Evolutionary conservation across 2,113 vertebrate species (phyloP).

Genomic region (Oncorhynchus clarkii): DNA sequence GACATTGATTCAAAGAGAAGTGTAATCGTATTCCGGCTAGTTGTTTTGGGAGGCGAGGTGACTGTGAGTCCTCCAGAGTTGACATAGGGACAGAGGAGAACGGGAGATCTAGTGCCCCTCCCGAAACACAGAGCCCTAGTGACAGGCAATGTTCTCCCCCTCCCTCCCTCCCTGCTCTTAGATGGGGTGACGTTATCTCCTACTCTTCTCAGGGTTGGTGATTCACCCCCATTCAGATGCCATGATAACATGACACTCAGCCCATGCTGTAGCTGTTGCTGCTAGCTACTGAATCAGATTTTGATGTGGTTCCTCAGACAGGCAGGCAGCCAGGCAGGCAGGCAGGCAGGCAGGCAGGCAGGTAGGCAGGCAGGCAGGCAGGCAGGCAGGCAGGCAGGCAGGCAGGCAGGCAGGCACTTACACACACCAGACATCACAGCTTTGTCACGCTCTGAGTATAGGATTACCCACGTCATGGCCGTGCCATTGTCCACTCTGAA

Average conservation of each 20-base stretch:
- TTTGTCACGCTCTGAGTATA: background rate
- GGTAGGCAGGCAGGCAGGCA: conserved; percentile 1
- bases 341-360: background rate
- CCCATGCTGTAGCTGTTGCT: no score
- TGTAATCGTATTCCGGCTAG: background rate
- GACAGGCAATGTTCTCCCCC: background rate
- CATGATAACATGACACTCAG: no score
- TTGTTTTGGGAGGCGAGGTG: background rate
- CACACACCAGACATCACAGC: background rate
- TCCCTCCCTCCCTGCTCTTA: no score
- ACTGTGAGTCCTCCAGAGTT: background rate
- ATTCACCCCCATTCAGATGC: no score
- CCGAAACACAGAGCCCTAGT: background rate
- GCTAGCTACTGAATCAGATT: no score
- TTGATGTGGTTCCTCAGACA: background rate
- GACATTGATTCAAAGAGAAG: background rate
- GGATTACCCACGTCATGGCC: background rate
- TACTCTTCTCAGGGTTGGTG: no score
- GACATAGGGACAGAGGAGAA: conserved; percentile 10
- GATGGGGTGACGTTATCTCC: no score
- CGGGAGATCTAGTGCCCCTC: background rate
- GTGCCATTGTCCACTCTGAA: background rate
- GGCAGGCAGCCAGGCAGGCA: background rate
- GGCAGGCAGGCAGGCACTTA: background rate
- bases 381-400: conserved; percentile 2